Base-by-base conservation (phyloP, 2,888 invertebrate genomes). In the Lordiphosa fenestrarum region DNA sequence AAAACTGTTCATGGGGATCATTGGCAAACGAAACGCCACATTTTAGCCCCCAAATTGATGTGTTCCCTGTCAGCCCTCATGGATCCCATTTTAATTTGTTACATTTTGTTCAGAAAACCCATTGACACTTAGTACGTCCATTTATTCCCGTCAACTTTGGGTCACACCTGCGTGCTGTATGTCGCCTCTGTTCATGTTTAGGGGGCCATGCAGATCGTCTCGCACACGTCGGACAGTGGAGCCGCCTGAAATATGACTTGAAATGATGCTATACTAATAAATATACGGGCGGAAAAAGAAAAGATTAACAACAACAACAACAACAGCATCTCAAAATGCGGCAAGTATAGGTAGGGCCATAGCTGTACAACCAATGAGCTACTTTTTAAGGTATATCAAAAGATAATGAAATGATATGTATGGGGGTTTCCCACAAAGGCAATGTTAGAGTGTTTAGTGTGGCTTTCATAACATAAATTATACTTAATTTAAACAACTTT, bases 11-110 rank as follows among this genome's bases (percentile, higher is more conserved):
- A 6, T n/a, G 25, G 53, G 49, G 57, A 65, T 63, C 63, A 63
- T 58, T 58, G 59, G 49, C 56, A 25, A 56, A 37, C 54, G 58
- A 19, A 46, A 52, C 49, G 46, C 23, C 15, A 6, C 51, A 53
- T 59, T 69, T 77, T 74, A 74, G 55, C 62, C 21, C 21, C 49
- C 49, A 72, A 78, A 76, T 78, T 82, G 70, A 78, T 76, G 83
- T 61, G 49, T 44, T 10, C 13, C 58, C 63, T 76, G 80, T 74
- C 75, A 63, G 60, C 39, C 60, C 38, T 40, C 65, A 56, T 52
- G 46, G 46, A 44, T 47, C 13, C 53, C 47, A 12, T 47, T 60
- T 61, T 53, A 66, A 78, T 78, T 73, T 65, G 67, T 68, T 36
- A 36, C 42, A 63, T 57, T 73, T 63, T 59, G 54, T 61, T 50